A percentile compares a stretch with the other conserved stretches of the same genome.
phyloP scores from a whole-genome alignment of 2,797 vertebrate species.

The Melanotaenia nigrans region DNA sequence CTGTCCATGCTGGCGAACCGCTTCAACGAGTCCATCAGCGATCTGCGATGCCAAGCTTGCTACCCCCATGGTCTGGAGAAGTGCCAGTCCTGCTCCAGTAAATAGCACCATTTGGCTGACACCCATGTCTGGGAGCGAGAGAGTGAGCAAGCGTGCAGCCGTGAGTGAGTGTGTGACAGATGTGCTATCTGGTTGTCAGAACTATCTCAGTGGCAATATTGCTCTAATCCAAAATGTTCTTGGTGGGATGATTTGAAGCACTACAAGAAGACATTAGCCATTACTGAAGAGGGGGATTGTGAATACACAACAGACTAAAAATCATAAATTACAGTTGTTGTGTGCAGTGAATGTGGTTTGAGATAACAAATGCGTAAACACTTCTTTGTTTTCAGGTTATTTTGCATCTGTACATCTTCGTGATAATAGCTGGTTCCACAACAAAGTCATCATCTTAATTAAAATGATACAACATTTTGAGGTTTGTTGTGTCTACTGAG shows the following conservation, averaged over 20 bases:
- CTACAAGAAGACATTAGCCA: conserved; percentile 61
- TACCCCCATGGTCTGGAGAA: conserved; percentile 90
- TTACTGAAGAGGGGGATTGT: conserved; percentile 51
- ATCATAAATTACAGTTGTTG: conserved; percentile 65
- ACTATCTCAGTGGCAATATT: conserved; percentile 58
- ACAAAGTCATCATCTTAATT: conserved; percentile 67
- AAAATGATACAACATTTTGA: conserved; percentile 58
- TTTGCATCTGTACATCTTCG: conserved; percentile 44
- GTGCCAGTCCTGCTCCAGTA: conserved; percentile 87
- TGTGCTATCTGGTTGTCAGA: conserved; percentile 49
- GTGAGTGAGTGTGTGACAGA: conserved; percentile 36
- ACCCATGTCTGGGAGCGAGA: conserved; percentile 49
- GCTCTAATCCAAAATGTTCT: conserved; percentile 70
- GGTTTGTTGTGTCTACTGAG: conserved; percentile 44
- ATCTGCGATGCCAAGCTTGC: conserved; percentile 93
- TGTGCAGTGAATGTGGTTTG: conserved; percentile 66
- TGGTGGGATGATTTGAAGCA: conserved; percentile 58
- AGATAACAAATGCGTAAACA: conserved; percentile 64
- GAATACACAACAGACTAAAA: conserved; percentile 42
- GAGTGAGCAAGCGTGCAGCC: conserved; percentile 27
- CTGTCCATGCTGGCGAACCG: conserved; percentile 98
- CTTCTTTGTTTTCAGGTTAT: conserved; percentile 62
- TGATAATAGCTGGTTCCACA: conserved; percentile 39
- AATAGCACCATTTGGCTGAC: conserved; percentile 74
- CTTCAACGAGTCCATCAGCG: conserved; percentile 94